Evolutionary conservation across 2,797 vertebrate species (phyloP).

Genomic region (Crenuchus spilurus): DNA sequence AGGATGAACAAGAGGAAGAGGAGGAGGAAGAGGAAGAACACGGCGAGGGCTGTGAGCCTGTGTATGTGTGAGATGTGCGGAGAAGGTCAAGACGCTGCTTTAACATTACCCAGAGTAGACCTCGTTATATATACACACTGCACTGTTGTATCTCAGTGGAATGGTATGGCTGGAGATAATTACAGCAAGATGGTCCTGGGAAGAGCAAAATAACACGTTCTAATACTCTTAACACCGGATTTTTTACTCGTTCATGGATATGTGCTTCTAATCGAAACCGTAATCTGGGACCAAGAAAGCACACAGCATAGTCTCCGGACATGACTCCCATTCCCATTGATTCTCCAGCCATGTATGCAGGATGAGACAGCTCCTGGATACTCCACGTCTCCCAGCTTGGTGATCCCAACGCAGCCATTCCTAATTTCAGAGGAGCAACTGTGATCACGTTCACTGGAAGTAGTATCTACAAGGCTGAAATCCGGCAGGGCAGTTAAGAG

Average conservation of each 20-base stretch:
- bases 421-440: conserved; percentile 40
- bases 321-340: conserved; percentile 46
- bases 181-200: conserved; percentile 9
- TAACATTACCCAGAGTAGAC: conserved; percentile 14
- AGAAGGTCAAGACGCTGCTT: conserved; percentile 16
- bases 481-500: too few relatives aligned
- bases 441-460: conserved; percentile 57
- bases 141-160: conserved; percentile 17
- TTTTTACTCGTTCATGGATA: conserved; percentile 46
- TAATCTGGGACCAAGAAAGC: conserved; percentile 71
- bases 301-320: conserved; percentile 16
- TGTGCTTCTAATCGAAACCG: conserved; percentile 49
- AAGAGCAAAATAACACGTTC: conserved; percentile 20
- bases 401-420: conserved; percentile 41
- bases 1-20: conserved; percentile 71
- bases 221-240: conserved; percentile 54
- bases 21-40: conserved; percentile 76
- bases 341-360: conserved; percentile 1
- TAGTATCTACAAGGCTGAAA: conserved; percentile 49
- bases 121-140: conserved; percentile 16
- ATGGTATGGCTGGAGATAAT: conserved; percentile 16
- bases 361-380: conserved; percentile 32
- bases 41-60: conserved; percentile 90
- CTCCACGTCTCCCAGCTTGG: conserved; percentile 25
- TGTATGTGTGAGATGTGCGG: conserved; percentile 84